A percentile compares a stretch with the other conserved stretches of the same genome.
Evolutionary conservation across 2,888 invertebrate genomes (phyloP).

Genomic region (Flabesymbios commensalis): DNA sequence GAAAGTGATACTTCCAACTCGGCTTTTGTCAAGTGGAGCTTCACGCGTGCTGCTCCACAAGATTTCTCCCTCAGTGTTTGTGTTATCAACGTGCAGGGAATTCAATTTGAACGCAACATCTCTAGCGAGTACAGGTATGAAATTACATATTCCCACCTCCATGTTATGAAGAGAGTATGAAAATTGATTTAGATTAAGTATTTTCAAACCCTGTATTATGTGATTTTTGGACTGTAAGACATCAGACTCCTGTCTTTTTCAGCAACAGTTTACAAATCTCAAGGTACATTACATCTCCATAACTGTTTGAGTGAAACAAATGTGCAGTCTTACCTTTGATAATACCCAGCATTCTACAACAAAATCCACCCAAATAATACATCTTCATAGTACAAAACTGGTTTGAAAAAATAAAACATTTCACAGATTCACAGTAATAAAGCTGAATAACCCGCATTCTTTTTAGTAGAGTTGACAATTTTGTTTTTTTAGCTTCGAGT

Average conservation of each 20-base stretch:
- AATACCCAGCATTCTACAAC: too few species aligned
- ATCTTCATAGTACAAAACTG: too few species aligned
- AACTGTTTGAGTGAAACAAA: too few species aligned
- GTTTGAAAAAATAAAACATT: not conserved
- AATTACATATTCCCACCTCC: not conserved
- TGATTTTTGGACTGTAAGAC: too few species aligned
- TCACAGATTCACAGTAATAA: not conserved
- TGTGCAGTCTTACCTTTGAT: too few species aligned
- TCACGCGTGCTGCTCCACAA: slow-evolving; percentile 41
- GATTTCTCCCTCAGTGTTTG: slow-evolving; percentile 48
- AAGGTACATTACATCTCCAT: too few species aligned
- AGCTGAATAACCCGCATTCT: not conserved
- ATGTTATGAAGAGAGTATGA: too few species aligned
- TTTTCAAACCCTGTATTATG: too few species aligned
- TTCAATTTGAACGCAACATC: slow-evolving; percentile 46
- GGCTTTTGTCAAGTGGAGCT: slow-evolving; percentile 51
- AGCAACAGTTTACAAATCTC: too few species aligned
- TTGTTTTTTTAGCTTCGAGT: slow-evolving; percentile 52
- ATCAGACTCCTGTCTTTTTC: too few species aligned
- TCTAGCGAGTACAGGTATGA: slow-evolving; percentile 57
- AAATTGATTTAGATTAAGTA: too few species aligned
- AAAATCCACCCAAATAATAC: too few species aligned
- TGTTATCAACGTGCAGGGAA: slow-evolving; percentile 57
- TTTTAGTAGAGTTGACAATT: not conserved
- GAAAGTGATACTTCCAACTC: slow-evolving; percentile 44